A percentile compares a stretch with the other conserved stretches of the same genome.
Conservation (phyloP, 2,113 vertebrate species). For the Eulemur macaco region DNA sequence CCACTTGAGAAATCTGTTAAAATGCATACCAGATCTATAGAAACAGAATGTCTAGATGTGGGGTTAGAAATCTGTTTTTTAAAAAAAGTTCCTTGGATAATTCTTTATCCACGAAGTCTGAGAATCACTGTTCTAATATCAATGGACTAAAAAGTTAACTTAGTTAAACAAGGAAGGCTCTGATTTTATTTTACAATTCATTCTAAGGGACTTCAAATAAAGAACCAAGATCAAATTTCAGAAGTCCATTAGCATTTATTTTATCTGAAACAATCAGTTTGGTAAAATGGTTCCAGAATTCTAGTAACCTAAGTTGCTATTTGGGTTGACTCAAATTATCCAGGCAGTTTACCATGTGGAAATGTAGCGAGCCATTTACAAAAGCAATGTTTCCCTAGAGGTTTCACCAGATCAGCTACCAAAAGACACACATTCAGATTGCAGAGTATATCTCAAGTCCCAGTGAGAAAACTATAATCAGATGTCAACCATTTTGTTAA, state of each 20-base stretch:
- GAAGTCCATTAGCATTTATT: neutral
- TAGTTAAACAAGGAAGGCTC: neutral
- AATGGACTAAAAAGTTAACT: neutral
- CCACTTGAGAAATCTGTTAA: neutral
- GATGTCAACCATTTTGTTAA: neutral
- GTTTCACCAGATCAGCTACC: neutral
- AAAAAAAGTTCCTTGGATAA: neutral
- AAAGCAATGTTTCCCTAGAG: neutral
- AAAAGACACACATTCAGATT: neutral
- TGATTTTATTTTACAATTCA: conserved; percentile 13
- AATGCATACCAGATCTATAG: neutral
- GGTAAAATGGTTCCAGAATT: neutral
- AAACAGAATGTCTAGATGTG: neutral
- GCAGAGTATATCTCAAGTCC: neutral
- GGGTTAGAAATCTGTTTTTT: neutral
- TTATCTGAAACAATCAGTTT: conserved; percentile 22
- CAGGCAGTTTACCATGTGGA: neutral
- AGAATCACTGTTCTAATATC: neutral
- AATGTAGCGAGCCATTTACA: neutral
- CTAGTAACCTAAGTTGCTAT: conserved; percentile 11
- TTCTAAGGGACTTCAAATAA: neutral
- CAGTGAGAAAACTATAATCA: conserved; percentile 10
- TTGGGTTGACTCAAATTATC: neutral
- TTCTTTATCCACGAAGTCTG: neutral
- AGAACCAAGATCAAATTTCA: neutral